These are phyloP conservation scores for Thereva unica DNA, from an alignment of 2,888 invertebrate genomes.

Conservation along the genomic window DNA sequence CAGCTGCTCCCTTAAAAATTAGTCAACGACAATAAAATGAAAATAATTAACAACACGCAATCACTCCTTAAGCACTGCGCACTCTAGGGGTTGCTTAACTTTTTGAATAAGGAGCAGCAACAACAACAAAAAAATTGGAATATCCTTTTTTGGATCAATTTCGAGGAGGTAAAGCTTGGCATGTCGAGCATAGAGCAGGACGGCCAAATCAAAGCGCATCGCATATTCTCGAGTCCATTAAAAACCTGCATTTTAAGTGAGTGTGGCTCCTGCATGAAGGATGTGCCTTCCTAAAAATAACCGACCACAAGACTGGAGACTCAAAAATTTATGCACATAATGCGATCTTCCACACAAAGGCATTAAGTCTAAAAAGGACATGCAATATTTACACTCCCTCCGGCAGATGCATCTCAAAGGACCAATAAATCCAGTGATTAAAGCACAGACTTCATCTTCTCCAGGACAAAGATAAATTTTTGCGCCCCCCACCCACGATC, in stretches of 20 bases:
- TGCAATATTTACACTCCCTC: constrained; percentile 35
- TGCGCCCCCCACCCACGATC: constrained; percentile 9
- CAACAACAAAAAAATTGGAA: too few relatives aligned
- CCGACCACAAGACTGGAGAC: constrained; percentile 25
- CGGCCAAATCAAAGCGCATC: neutral
- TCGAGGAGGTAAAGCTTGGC: too few relatives aligned
- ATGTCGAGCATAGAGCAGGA: too few relatives aligned
- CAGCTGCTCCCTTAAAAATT: too few relatives aligned
- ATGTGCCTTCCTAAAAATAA: neutral
- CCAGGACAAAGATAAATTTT: constrained; percentile 39
- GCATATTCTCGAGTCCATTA: neutral
- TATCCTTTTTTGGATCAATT: too few relatives aligned
- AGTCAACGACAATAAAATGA: too few relatives aligned
- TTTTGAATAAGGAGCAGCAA: too few relatives aligned
- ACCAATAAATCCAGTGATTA: constrained; percentile 59
- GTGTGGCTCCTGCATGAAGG: too few relatives aligned
- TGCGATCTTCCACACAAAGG: constrained; percentile 32
- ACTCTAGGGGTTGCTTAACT: too few relatives aligned
- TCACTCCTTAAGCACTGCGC: too few relatives aligned
- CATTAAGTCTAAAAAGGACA: constrained; percentile 37
- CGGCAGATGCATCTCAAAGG: constrained; percentile 52
- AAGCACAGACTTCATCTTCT: constrained; percentile 46
- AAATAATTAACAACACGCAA: too few relatives aligned
- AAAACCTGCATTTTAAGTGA: too few relatives aligned
- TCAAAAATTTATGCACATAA: constrained; percentile 37